Evolutionary conservation across 2,113 vertebrate genomes (phyloP).

Genomic region (Paracanthobrama guichenoti): DNA sequence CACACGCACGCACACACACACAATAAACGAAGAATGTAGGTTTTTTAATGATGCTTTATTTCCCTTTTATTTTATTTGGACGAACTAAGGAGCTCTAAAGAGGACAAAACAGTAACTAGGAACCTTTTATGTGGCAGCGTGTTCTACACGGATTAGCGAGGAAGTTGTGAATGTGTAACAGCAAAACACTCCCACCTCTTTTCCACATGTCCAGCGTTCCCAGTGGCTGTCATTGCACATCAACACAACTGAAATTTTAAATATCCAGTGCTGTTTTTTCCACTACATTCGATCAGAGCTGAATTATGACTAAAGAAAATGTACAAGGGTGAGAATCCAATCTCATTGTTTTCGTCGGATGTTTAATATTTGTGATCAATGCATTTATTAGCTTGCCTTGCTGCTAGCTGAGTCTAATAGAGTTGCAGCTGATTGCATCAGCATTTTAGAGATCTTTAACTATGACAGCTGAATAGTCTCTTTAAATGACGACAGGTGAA

Average conservation of each 20-base stretch:
- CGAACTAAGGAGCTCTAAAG: neutral
- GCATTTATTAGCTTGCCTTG: neutral
- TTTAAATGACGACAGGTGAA: neutral
- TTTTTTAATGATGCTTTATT: neutral
- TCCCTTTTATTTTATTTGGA: neutral
- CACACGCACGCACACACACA: no score
- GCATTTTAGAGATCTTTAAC: constrained; percentile 2
- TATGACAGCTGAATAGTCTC: neutral
- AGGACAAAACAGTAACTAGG: neutral
- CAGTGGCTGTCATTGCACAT: neutral
- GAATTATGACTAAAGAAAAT: constrained; percentile 75
- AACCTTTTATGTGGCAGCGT: neutral
- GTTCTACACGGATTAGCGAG: constrained; percentile 64
- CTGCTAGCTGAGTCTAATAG: neutral
- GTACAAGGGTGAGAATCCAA: constrained; percentile 70
- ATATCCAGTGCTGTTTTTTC: neutral
- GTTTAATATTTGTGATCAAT: neutral
- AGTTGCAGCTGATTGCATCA: constrained; percentile 58
- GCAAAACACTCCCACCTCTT: constrained; percentile 63
- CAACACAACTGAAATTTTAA: neutral
- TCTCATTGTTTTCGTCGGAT: neutral
- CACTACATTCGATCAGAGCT: neutral
- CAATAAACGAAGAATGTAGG: no score
- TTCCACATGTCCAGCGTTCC: constrained; percentile 37
- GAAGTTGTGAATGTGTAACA: constrained; percentile 47